Base-by-base conservation (phyloP, 2,113 vertebrate species). In the Castor canadensis region DNA sequence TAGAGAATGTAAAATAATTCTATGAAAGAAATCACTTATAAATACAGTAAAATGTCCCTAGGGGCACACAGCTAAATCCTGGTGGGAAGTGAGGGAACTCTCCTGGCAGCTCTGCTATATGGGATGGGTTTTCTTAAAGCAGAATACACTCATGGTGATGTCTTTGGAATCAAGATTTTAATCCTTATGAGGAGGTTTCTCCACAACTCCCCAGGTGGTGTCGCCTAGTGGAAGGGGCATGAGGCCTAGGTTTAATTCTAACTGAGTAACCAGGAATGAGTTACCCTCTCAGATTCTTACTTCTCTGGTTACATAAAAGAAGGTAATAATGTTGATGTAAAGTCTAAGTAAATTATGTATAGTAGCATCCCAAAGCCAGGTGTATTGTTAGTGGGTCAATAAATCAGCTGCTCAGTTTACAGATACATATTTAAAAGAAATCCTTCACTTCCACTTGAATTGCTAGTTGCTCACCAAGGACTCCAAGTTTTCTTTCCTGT, bases 401-500 rank as follows among this genome's bases (percentile, higher is more conserved):
- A 79, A 62, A 67, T 83, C 62, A 40, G 30, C 69, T 62, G 24
- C 49, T 73, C 26, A 16, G 0, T 93, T 94, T 88, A 72, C 40
- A 87, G 87, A 52, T 1, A 9, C 28, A 24, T 54, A 54, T 58
- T 93, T 95, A 89, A 91, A 91, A 83, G 56, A 84, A 77, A 85
- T 52, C 32, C 1, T 84, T 95, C 71, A 72, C 58, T 64, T 92
- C 38, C 9, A 45, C 43, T 80, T 92, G 85, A 38, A 52, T 64
- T 38, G 7, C 52, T 89, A 72, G 77, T 54, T 94, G 43, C 49
- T 90, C 66, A 79, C 66, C 40, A 38, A 84, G 45, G n/a, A 67
- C 45, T 84, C 45, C 66, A 58, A 76, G 32, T 92, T 91, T 93
- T 87, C 81, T 96, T 80, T 72, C 87, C 66, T 67, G 43, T 45